phyloP scores from a whole-genome alignment of 2,888 invertebrate species.

The Alcis repandata region DNA sequence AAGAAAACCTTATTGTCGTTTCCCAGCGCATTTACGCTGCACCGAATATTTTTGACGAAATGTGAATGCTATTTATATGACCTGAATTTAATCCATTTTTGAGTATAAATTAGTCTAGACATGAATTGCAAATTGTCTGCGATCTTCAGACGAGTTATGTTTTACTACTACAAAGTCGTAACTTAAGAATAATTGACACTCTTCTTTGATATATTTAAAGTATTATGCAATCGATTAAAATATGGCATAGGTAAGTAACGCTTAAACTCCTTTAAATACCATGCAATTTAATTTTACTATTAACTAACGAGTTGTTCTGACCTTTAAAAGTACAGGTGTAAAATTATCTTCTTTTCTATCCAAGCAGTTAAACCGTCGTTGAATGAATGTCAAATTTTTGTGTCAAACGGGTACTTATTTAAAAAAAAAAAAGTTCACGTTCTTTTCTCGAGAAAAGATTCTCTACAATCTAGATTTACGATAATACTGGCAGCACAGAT shows the following conservation, averaged over 20 bases:
- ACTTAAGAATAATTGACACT: background rate
- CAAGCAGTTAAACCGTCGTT: conserved; percentile 12
- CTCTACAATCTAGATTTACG: background rate
- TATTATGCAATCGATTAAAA: background rate
- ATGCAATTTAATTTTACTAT: conserved; percentile 38
- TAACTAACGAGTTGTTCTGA: conserved; percentile 33
- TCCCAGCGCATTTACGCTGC: background rate
- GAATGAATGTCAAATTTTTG: background rate
- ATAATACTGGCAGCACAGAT: too few species aligned
- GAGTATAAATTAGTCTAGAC: background rate
- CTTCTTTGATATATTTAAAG: background rate
- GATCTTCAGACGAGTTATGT: background rate
- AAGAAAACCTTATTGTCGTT: background rate
- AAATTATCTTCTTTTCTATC: conserved; percentile 38
- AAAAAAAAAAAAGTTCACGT: too few species aligned
- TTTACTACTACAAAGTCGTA: background rate
- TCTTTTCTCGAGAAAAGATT: too few species aligned
- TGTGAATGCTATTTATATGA: background rate
- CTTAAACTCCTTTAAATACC: conserved; percentile 2
- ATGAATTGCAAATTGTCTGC: conserved; percentile 9
- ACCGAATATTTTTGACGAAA: background rate
- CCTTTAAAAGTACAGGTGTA: conserved; percentile 38
- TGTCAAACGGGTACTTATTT: too few species aligned
- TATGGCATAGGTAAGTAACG: background rate
- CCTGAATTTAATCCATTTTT: background rate